These are phyloP conservation scores for Microplitis mediator DNA, from an alignment of 1,140 invertebrate species.

Conservation along the genomic window DNA sequence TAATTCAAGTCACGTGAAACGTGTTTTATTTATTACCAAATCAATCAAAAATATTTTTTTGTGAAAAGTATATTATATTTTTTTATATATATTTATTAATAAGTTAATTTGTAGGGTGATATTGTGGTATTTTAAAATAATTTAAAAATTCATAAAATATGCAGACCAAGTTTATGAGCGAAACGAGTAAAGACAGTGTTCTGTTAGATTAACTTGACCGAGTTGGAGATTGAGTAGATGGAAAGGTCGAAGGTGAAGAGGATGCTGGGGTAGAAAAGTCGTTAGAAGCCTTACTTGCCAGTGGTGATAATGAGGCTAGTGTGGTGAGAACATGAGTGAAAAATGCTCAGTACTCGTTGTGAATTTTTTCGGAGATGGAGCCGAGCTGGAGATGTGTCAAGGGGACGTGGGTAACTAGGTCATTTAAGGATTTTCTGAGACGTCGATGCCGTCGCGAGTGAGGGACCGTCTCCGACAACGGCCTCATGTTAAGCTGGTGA, in stretches of 20 bases:
- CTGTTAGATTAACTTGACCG: no score
- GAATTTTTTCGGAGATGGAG: slow-evolving; percentile 15
- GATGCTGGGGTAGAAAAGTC: background rate
- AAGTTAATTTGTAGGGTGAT: no score
- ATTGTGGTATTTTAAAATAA: no score
- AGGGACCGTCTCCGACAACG: background rate
- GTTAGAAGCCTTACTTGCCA: background rate
- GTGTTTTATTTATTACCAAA: no score
- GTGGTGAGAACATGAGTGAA: slow-evolving; percentile 2
- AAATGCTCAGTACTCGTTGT: slow-evolving; percentile 16
- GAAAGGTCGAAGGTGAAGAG: background rate
- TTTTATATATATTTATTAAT: no score
- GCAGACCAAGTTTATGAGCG: no score
- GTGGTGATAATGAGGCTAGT: background rate
- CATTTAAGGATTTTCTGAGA: slow-evolving; percentile 3
- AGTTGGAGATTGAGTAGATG: background rate
- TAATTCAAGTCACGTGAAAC: no score
- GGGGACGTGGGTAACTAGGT: slow-evolving; percentile 13
- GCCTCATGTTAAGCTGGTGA: background rate
- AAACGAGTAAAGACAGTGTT: no score
- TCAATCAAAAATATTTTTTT: no score
- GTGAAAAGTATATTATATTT: no score
- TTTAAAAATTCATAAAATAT: no score
- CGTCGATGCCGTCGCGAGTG: no score
- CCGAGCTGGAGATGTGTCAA: background rate